Evolutionary conservation across 2,113 vertebrate genomes (phyloP).

Genomic region (Balaenoptera acutorostrata): DNA sequence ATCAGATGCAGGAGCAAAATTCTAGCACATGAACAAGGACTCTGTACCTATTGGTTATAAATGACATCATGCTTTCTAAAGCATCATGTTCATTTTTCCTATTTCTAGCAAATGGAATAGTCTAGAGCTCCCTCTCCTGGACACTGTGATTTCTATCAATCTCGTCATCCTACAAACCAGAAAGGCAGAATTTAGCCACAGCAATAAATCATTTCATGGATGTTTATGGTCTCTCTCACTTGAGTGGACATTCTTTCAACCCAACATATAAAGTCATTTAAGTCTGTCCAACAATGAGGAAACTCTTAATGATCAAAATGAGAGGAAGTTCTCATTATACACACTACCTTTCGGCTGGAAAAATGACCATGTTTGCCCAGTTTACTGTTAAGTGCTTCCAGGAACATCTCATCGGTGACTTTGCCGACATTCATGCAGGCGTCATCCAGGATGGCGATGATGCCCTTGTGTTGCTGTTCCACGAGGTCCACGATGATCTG

Average conservation of each 20-base stretch:
- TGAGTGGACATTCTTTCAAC: background rate
- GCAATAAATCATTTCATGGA: background rate
- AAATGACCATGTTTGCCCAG: conserved; percentile 94
- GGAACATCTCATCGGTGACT: conserved; percentile 95
- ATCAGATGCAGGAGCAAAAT: conserved; percentile 70
- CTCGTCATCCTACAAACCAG: background rate
- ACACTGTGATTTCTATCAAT: background rate
- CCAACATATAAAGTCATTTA: background rate
- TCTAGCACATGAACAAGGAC: conserved; percentile 61
- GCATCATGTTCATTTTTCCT: conserved; percentile 25
- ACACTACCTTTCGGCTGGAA: conserved; percentile 94
- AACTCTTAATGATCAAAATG: background rate
- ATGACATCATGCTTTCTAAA: conserved; percentile 83
- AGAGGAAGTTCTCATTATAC: background rate
- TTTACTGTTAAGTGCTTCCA: conserved; percentile 94
- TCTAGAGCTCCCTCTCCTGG: conserved; percentile 81
- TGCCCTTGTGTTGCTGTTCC: conserved; percentile 97
- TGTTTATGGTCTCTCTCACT: background rate
- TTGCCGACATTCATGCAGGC: conserved; percentile 98
- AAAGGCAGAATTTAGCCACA: background rate
- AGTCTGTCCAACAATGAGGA: background rate
- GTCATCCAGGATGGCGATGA: conserved; percentile 94
- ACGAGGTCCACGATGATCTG: conserved; percentile 98
- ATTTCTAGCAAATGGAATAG: conserved; percentile 23
- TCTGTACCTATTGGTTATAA: conserved; percentile 76